Evolutionary conservation across 2,888 invertebrate genomes (phyloP), one percentile per base, ranked within the genome.

Genomic region (Mycalesis mineus): DNA sequence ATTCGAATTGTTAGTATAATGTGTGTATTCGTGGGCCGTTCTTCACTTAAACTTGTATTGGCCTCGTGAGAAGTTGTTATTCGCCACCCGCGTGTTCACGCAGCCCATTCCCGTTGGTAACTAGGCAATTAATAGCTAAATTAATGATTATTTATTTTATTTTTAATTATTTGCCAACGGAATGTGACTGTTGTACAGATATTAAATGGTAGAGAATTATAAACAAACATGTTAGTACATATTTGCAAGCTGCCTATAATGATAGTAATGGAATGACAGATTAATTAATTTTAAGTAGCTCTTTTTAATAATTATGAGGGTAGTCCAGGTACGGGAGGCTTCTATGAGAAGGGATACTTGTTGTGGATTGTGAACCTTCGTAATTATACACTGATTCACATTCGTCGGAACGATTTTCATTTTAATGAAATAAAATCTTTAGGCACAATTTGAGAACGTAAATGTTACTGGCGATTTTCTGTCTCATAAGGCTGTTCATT

Each of bases 61-160:
- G 79, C 84, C 82, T 76, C 70, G 70, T 77, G 79, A 80, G 80
- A 77, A 84, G 78, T 84, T 84, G 82, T 85, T 82, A 85, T 80
- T 84, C 77, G 84, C 89, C 89, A 89, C 89, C 88, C 81, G 88
- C 85, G 89, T 89, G 89, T 89, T 89, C 89, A 89, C 87, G 64
- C 80, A 86, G 84, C 80, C 80, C 86, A 80, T 88, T 88, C 88
- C 87, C 69, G 75, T 83, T 83, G 89, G 89, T 84, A 78, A 80
- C 80, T 89, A 89, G 88, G 77, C 84, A 89, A 88, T 84, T 87
- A 81, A 74, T 88, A 88, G 88, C 82, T 84, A 85, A 88, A 87
- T 88, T 79, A 82, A 80, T 82, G 81, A 65, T 79, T 85, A 82
- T 82, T 84, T 84, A 84, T 85, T 83, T 75, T 84, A 79, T 82